phyloP scores from a whole-genome alignment of 2,888 invertebrate genomes.

The Drepana falcataria region DNA sequence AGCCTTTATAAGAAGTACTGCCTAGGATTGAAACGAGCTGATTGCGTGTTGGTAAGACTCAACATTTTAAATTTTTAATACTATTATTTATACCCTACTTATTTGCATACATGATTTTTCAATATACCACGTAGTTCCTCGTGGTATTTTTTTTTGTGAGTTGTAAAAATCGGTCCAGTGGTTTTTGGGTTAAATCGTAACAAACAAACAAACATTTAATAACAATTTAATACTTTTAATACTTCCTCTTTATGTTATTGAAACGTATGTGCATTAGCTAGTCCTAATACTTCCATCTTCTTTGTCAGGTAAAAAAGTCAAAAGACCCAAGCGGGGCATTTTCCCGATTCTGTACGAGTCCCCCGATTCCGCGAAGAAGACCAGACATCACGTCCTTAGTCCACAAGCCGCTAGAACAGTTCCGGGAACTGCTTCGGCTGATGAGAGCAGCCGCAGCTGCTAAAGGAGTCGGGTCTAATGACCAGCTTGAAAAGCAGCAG shows the following conservation, averaged over 20 bases:
- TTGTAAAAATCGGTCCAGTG: too few relatives aligned
- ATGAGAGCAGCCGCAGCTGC: constrained; percentile 66
- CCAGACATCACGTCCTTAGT: constrained; percentile 92
- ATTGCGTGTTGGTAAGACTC: constrained; percentile 85
- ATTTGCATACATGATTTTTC: too few relatives aligned
- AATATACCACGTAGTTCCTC: too few relatives aligned
- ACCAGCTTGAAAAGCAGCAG: constrained; percentile 69
- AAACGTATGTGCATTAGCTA: too few relatives aligned
- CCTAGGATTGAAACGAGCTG: constrained; percentile 90
- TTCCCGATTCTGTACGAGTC: constrained; percentile 87
- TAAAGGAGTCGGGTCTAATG: constrained; percentile 60
- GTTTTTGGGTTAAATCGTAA: too few relatives aligned
- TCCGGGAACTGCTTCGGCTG: constrained; percentile 65
- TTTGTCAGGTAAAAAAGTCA: constrained; percentile 80
- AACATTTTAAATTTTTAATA: not conserved
- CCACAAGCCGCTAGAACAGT: constrained; percentile 90
- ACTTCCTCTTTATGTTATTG: too few relatives aligned
- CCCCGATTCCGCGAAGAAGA: constrained; percentile 87
- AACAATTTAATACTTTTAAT: too few relatives aligned
- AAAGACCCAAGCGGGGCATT: constrained; percentile 88
- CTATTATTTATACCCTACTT: too few relatives aligned
- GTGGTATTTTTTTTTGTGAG: too few relatives aligned
- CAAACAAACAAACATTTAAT: too few relatives aligned
- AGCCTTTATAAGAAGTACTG: constrained; percentile 90
- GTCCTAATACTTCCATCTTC: not conserved